A percentile compares a stretch with the other conserved stretches of the same genome.
Conservation (phyloP, 2,888 invertebrate species). For the Eupithecia vulgata region DNA sequence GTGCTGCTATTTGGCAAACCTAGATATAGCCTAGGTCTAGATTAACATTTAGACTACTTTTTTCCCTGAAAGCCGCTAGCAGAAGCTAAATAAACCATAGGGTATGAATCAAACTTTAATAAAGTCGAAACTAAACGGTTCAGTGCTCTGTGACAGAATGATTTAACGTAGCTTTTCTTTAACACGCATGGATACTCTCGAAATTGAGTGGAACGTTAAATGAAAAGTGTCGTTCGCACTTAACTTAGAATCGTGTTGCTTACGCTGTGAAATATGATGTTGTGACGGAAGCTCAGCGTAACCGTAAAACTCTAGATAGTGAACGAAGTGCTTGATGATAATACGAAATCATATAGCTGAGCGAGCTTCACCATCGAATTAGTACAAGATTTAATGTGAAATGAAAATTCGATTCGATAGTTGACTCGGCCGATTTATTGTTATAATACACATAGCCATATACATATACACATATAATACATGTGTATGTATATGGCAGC, state of each 20-base stretch:
- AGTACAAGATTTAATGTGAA: not conserved
- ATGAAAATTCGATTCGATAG: not conserved
- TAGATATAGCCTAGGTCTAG: not conserved
- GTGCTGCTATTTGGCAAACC: not conserved
- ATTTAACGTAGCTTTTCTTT: constrained; percentile 66
- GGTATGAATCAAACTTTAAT: constrained; percentile 58
- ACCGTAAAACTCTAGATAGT: not conserved
- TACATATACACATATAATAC: too few relatives aligned
- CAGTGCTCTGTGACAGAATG: constrained; percentile 60
- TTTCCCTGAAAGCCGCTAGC: not conserved
- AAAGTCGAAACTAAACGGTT: constrained; percentile 66
- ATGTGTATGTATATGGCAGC: too few relatives aligned
- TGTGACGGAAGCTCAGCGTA: constrained; percentile 26
- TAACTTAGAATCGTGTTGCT: constrained; percentile 30
- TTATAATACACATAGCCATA: too few relatives aligned
- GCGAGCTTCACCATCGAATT: not conserved
- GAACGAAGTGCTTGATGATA: not conserved
- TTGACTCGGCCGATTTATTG: not conserved
- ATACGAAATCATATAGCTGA: not conserved
- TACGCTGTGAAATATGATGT: constrained; percentile 13
- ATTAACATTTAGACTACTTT: not conserved
- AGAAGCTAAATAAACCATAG: constrained; percentile 43
- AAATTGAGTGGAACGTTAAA: constrained; percentile 56
- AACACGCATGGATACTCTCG: constrained; percentile 55
- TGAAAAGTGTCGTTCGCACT: constrained; percentile 51